Evolutionary conservation across 2,797 vertebrate species (phyloP).

Genomic region (Cyclopterus lumpus): DNA sequence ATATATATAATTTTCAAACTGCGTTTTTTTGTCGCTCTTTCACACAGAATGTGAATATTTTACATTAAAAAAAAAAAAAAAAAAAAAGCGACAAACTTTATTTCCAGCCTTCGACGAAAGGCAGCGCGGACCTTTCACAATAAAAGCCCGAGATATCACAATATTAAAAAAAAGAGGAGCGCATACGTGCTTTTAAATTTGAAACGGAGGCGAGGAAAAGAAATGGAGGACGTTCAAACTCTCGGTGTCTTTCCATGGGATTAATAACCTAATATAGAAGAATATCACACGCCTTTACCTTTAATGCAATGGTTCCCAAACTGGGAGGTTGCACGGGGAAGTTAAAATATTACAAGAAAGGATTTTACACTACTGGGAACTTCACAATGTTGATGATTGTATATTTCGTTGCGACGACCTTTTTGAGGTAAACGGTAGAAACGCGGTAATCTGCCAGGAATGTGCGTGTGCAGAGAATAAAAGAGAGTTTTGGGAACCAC

Average conservation of each 20-base stretch:
- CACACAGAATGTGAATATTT: too few species aligned
- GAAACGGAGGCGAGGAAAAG: not conserved
- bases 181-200: not conserved
- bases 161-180: not conserved
- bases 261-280: not conserved
- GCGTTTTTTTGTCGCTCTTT: too few species aligned
- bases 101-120: too few species aligned
- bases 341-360: not conserved
- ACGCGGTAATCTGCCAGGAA: not conserved
- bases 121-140: not conserved
- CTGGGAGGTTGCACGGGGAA: not conserved
- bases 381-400: not conserved
- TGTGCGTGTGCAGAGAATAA: not conserved
- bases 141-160: not conserved
- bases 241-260: not conserved
- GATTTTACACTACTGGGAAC: not conserved
- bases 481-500: constrained; percentile 7
- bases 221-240: not conserved
- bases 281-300: not conserved
- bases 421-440: constrained; percentile 23
- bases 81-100: too few species aligned
- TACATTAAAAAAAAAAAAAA: too few species aligned
- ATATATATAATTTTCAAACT: too few species aligned
- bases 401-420: not conserved
- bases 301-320: constrained; percentile 14